Evolutionary conservation across 2,888 invertebrate genomes (phyloP).

Genomic region (Meliscaeva auricollis): DNA sequence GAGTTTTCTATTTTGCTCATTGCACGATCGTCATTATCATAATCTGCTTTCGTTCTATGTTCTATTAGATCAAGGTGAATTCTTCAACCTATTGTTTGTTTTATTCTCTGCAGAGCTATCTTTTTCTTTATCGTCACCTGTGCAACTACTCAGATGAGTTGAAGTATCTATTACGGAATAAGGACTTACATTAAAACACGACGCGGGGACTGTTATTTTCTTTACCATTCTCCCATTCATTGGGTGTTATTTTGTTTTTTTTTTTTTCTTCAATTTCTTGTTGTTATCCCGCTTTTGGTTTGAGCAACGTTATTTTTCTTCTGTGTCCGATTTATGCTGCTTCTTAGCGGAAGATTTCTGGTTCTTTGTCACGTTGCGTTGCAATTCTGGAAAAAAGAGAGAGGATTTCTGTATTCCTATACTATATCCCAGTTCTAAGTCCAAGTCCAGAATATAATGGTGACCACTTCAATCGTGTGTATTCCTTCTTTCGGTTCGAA

Average conservation of each 20-base stretch:
- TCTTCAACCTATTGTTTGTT: constrained; percentile 38
- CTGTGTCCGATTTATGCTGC: constrained; percentile 21
- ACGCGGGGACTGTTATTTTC: constrained; percentile 39
- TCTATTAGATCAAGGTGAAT: constrained; percentile 48
- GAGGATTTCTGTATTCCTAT: constrained; percentile 32
- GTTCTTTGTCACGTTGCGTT: constrained; percentile 47
- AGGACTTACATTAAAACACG: constrained; percentile 50
- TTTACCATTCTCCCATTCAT: constrained; percentile 57
- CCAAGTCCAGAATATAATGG: constrained; percentile 55
- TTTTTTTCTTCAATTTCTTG: constrained; percentile 26
- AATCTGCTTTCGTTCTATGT: constrained; percentile 26
- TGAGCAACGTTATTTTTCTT: constrained; percentile 33
- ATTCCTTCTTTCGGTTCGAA: constrained; percentile 42
- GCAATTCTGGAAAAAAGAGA: constrained; percentile 43
- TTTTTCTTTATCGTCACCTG: constrained; percentile 22
- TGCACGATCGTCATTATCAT: constrained; percentile 61
- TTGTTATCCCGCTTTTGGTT: constrained; percentile 41
- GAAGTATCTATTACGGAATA: constrained; percentile 70
- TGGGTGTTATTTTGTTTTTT: constrained; percentile 28
- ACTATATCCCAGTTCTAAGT: constrained; percentile 68
- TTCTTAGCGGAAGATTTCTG: constrained; percentile 39
- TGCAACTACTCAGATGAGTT: constrained; percentile 30
- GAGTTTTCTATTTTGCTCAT: constrained; percentile 31
- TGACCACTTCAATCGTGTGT: constrained; percentile 63
- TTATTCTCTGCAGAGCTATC: neutral